Evolutionary conservation across 2,888 invertebrate genomes (phyloP).

Genomic region (Mythimna ferrago): DNA sequence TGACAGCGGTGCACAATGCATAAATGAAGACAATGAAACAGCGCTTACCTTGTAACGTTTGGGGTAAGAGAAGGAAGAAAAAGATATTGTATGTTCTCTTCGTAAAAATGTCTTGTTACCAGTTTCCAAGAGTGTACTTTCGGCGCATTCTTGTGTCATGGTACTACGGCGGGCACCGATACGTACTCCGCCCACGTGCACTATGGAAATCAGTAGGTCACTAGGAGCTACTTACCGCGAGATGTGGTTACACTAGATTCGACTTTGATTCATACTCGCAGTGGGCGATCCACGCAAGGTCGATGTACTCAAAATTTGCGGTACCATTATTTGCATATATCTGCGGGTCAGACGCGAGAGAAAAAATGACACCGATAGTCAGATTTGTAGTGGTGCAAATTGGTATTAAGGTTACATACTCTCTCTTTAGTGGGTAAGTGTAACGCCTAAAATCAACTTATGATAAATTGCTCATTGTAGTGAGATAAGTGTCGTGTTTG

Average conservation of each 20-base stretch:
- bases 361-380: conserved; percentile 88
- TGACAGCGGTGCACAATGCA: neutral
- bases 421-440: conserved; percentile 90
- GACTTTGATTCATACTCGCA: conserved; percentile 81
- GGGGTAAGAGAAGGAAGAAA: neutral
- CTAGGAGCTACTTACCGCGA: conserved; percentile 80
- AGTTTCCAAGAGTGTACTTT: conserved; percentile 11
- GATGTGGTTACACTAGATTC: conserved; percentile 78
- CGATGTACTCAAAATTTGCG: conserved; percentile 88
- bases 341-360: conserved; percentile 78
- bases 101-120: neutral
- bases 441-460: conserved; percentile 88
- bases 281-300: conserved; percentile 87
- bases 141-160: conserved; percentile 24
- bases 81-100: neutral
- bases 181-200: conserved; percentile 78
- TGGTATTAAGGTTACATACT: conserved; percentile 88
- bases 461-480: conserved; percentile 89
- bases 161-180: conserved; percentile 66
- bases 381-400: conserved; percentile 82
- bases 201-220: conserved; percentile 90
- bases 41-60: neutral
- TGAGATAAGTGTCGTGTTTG: conserved; percentile 87
- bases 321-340: conserved; percentile 89
- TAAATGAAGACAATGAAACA: neutral